Base-by-base conservation (phyloP, 2,797 vertebrate species). In the Scolopax bukidnonensis region DNA sequence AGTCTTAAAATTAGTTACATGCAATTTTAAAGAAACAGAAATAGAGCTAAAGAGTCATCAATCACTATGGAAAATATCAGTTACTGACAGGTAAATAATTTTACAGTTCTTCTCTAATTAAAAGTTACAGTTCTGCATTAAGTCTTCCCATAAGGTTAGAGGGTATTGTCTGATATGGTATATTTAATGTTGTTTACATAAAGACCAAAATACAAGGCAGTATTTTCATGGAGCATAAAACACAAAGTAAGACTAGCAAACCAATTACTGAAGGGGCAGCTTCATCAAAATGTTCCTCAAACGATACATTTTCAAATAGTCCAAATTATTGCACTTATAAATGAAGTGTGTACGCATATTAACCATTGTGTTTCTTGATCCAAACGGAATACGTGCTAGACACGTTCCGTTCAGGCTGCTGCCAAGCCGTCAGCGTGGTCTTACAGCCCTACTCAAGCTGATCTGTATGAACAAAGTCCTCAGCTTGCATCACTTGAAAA, bases 401-500 rank as follows among this genome's bases (percentile, higher is more conserved):
- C 53, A 41, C 40, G 18, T 91, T 82, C 16, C 30, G 63, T 53
- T 69, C 53, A 69, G 75, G 67, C 87, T 67, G 43, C 43, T 80
- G 94, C 92, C 84, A 90, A 82, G 83, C 56, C 47, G 40, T 59
- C 68, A 84, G 70, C 76, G 0, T 81, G 84, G 50, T 69, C 96
- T 97, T 93, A 63, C 69, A 90, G 53, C 48, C 25, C 3, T 56
- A 32, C 77, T 30, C 83, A 84, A 93, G 73, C 86, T 73, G 61
- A 41, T 76, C 59, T 79, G 51, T 87, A 83, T 68, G 93, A 95
- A 69, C 84, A 63, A 88, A 87, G 71, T 60, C 83, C 76, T 97
- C 85, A n/a, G 87, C 64, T 88, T 94, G 94, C 87, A 89, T 90
- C 97, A 88, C 74, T 32, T 30, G 6, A 82, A 92, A 61, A 45